Percentiles rank a stretch among this genome's conserved stretches.
Evolutionary conservation across 2,113 vertebrate genomes (phyloP).

Genomic region (Patagioenas fasciata): DNA sequence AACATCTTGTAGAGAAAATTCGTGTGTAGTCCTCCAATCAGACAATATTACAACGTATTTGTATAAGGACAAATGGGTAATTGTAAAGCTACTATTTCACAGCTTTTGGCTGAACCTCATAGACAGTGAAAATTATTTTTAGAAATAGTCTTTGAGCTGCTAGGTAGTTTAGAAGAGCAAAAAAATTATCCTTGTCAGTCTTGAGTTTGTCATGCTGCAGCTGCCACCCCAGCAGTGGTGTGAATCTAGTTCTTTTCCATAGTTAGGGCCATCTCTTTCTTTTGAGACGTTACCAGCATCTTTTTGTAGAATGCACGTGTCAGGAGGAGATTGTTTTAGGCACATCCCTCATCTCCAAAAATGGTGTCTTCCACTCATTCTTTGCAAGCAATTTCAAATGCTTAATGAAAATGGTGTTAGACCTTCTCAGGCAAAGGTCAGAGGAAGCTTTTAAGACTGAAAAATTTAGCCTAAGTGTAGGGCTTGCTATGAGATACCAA

Average conservation of each 20-base stretch:
- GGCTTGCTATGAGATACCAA: not conserved
- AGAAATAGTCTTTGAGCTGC: not conserved
- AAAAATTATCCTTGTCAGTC: not conserved
- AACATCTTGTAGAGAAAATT: not conserved
- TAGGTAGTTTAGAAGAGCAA: not conserved
- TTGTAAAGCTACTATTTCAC: not conserved
- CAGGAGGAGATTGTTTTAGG: not conserved
- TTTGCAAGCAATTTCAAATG: not conserved
- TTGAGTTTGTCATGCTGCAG: not conserved
- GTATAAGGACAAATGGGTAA: not conserved
- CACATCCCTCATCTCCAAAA: not conserved
- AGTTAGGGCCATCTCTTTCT: not conserved
- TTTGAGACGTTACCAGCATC: not conserved
- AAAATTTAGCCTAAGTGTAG: not conserved
- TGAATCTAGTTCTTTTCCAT: not conserved
- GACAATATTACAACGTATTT: not conserved
- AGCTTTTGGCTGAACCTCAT: not conserved
- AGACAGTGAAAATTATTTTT: not conserved
- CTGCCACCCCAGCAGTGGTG: not conserved
- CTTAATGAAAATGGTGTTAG: not conserved
- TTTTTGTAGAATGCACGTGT: not conserved
- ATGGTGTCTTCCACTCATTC: not conserved
- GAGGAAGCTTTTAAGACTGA: not conserved
- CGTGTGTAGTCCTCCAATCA: not conserved
- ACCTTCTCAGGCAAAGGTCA: not conserved